These are phyloP conservation scores for Stictocephala bisonia DNA, from an alignment of 2,888 invertebrate genomes.

Conservation along the genomic window DNA sequence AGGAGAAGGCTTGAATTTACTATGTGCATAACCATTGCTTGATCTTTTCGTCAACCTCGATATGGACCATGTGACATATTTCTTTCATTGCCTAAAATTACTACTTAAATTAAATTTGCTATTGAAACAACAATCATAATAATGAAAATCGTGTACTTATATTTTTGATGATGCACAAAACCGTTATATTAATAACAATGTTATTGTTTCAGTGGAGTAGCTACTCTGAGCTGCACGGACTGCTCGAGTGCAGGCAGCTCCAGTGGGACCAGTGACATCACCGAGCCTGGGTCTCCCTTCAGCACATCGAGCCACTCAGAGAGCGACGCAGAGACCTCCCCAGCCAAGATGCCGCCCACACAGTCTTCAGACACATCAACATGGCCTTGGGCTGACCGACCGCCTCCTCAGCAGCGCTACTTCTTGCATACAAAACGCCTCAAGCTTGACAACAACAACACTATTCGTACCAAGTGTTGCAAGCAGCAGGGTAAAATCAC, in stretches of 20 bases:
- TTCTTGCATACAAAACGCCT: conserved; percentile 45
- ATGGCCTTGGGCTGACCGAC: conserved; percentile 49
- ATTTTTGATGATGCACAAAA: background rate
- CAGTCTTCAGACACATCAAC: conserved; percentile 52
- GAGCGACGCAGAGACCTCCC: conserved; percentile 61
- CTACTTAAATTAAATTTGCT: no score
- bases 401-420: conserved; percentile 25
- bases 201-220: conserved; percentile 84
- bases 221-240: conserved; percentile 79
- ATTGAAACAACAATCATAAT: no score
- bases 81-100: no score
- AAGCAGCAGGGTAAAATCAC: conserved; percentile 81
- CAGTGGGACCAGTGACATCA: conserved; percentile 81
- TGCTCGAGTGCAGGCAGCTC: conserved; percentile 72
- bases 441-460: conserved; percentile 42
- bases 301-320: conserved; percentile 67
- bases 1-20: no score
- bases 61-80: no score
- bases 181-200: no score
- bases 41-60: no score
- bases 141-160: conserved; percentile 8
- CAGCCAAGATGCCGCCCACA: conserved; percentile 61
- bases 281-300: conserved; percentile 87
- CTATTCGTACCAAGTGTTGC: conserved; percentile 17
- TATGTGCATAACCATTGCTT: no score